These are phyloP conservation scores for Porites rus DNA, from an alignment of 92 coral and sea anemone species.

Conservation along the genomic window DNA sequence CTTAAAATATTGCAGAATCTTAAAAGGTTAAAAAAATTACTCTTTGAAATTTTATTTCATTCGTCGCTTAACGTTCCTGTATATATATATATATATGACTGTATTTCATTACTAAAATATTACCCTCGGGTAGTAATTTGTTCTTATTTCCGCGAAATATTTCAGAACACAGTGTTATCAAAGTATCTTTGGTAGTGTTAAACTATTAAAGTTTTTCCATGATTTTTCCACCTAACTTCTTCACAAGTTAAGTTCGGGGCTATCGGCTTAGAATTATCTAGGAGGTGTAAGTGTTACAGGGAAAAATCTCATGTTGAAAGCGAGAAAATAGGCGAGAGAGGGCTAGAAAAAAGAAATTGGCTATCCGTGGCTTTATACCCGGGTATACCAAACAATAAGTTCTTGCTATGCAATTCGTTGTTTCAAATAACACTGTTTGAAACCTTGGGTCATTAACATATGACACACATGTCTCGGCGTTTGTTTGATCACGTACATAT, in stretches of 20 bases:
- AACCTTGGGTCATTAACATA: not conserved
- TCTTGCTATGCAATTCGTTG: not conserved
- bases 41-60: too few relatives aligned
- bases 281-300: not conserved
- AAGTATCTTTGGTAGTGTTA: not conserved
- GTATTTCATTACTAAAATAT: too few relatives aligned
- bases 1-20: too few relatives aligned
- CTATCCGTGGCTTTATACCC: not conserved
- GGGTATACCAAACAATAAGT: too few relatives aligned
- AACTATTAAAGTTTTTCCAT: not conserved
- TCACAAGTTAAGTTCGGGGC: too few relatives aligned
- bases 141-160: not conserved
- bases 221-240: too few relatives aligned
- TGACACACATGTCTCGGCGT: too few relatives aligned
- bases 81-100: too few relatives aligned
- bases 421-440: not conserved
- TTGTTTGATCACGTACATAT: not conserved
- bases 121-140: not conserved
- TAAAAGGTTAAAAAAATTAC: not conserved
- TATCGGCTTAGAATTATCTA: not conserved
- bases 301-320: not conserved
- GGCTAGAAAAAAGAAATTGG: too few relatives aligned
- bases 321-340: too few relatives aligned
- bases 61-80: not conserved
- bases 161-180: not conserved